Evolutionary conservation across 1,140 invertebrate genomes (phyloP), one percentile per base, ranked within the genome.

Genomic region (Atta cephalotes): DNA sequence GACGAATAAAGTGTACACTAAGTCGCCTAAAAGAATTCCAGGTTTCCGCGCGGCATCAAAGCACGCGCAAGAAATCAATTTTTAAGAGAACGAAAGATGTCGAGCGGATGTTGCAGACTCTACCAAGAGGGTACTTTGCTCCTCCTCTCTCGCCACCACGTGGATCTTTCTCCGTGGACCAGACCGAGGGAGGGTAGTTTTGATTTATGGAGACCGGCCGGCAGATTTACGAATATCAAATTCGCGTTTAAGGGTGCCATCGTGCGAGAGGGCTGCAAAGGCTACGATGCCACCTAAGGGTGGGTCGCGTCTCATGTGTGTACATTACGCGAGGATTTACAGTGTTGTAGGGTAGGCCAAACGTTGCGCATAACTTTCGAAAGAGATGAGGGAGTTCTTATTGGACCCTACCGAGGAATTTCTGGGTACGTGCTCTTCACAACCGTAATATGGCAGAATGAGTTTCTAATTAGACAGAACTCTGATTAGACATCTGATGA

Each of bases 171-270:
- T 86, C 81, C 79, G 68, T 77, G 71, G 77, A 76, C 81, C 49
- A 86, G 58, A 79, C 72, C 62, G 18, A 53, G 45, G 85, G 88
- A 92, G 93, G 93, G 94, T 94, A 92, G 92, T 95, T 95, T 94
- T 95, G 94, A 95, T 95, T 95, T 95, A 95, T 95, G 92, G 93
- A 92, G 92, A 92, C 88, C 92, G 92, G 93, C 93, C 94, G 93
- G 91, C 93, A 95, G 94, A 95, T 95, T 95, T 95, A 94, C 93
- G 93, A 95, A 95, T 94, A 94, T 95, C 93, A 94, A 95, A 95
- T 95, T 93, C 94, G 77, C 93, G 93, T 95, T 95, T 92, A 93
- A 93, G 92, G 92, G 63, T 87, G 71, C 56, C 70, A 81, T 14
- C 25, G n/a, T 35, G 39, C 12, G 63, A 53, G 35, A 68, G 87